These are phyloP conservation scores for Hyaena hyaena DNA, from an alignment of 2,113 vertebrate genomes.

Conservation along the genomic window DNA sequence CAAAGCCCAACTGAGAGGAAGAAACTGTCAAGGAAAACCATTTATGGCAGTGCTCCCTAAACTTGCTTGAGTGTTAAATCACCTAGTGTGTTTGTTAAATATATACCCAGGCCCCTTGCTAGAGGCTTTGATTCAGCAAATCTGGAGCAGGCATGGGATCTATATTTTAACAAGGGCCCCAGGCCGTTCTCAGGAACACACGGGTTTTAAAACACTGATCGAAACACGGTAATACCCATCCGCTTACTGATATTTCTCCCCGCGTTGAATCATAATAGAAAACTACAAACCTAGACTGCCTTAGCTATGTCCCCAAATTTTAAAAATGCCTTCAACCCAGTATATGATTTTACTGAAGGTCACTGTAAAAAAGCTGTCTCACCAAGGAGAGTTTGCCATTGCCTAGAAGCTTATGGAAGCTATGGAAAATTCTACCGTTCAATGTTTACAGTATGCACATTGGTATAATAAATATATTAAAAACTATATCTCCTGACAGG, in stretches of 20 bases:
- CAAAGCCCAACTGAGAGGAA: not conserved
- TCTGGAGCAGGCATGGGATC: not conserved
- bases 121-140: not conserved
- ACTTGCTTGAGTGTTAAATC: not conserved
- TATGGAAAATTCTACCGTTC: not conserved
- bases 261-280: not conserved
- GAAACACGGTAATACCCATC: not conserved
- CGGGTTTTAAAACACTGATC: conserved; percentile 29
- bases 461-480: not conserved
- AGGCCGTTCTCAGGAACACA: not conserved
- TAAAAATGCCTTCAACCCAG: not conserved
- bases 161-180: not conserved
- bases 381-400: not conserved
- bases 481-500: not conserved
- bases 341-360: not conserved
- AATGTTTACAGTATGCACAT: not conserved
- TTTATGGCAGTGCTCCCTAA: not conserved
- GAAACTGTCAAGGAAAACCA: not conserved
- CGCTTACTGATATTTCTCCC: not conserved
- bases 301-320: not conserved
- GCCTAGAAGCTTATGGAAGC: conserved; percentile 1
- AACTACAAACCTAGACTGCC: not conserved
- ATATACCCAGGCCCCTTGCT: not conserved
- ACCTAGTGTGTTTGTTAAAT: not conserved
- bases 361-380: not conserved